Evolutionary conservation across 2,113 vertebrate genomes (phyloP).

Genomic region (Monarcha castaneiventris): DNA sequence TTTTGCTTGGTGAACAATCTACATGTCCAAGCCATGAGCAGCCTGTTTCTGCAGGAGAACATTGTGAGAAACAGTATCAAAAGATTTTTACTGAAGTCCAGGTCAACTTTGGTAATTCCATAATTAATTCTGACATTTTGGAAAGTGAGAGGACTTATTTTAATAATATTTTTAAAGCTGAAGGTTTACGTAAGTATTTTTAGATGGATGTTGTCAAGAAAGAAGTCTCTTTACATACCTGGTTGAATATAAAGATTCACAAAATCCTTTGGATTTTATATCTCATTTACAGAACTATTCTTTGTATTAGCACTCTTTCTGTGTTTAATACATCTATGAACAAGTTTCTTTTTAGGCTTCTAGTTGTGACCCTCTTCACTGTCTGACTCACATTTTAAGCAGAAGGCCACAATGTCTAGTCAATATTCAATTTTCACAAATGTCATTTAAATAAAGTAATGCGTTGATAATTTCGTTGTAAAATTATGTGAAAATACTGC

Average conservation of each 20-base stretch:
- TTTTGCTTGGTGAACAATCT: background rate
- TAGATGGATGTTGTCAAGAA: background rate
- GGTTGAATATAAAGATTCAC: background rate
- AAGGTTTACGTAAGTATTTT: background rate
- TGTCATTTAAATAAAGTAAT: background rate
- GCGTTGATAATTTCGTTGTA: background rate
- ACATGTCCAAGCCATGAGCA: background rate
- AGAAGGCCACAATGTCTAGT: fast-evolving
- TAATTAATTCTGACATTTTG: background rate
- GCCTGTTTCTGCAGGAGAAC: background rate
- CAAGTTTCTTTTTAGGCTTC: background rate
- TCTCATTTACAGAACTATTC: background rate
- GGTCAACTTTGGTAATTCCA: background rate
- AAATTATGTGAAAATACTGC: background rate
- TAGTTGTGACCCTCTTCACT: background rate
- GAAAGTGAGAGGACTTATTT: background rate
- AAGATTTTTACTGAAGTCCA: background rate
- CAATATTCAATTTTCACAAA: background rate
- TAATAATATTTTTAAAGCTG: background rate
- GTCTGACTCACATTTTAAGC: background rate
- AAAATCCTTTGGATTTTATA: background rate
- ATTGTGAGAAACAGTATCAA: background rate
- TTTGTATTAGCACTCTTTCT: background rate
- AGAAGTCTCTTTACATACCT: background rate
- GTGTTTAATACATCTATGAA: background rate